Evolutionary conservation across 2,797 vertebrate genomes (phyloP).

Genomic region (Anabas testudineus): DNA sequence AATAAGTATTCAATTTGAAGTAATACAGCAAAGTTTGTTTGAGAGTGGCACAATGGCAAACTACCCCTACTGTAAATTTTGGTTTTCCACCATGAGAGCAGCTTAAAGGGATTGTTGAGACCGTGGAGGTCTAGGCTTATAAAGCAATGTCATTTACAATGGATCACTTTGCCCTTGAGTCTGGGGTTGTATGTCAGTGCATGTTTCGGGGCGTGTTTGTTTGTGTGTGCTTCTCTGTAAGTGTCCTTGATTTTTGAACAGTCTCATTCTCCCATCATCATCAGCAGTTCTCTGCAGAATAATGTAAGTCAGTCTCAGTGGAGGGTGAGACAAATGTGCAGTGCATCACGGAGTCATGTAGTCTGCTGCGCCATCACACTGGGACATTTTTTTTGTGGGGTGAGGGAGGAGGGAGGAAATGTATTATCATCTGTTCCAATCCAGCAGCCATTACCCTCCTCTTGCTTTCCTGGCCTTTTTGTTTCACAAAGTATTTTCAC

Average conservation of each 20-base stretch:
- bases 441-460: slow-evolving; percentile 49
- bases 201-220: slow-evolving; percentile 32
- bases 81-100: slow-evolving; percentile 38
- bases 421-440: slow-evolving; percentile 38
- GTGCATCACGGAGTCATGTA: slow-evolving; percentile 15
- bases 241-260: slow-evolving; percentile 50
- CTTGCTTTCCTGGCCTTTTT: slow-evolving; percentile 36
- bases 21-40: slow-evolving; percentile 16
- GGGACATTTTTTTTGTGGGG: not conserved
- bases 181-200: slow-evolving; percentile 21
- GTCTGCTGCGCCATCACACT: slow-evolving; percentile 21
- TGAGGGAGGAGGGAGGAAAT: not conserved
- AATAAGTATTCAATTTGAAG: not conserved
- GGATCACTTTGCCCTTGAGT: slow-evolving; percentile 58
- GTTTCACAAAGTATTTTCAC: slow-evolving; percentile 35
- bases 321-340: slow-evolving; percentile 41
- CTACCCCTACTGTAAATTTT: slow-evolving; percentile 27
- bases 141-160: slow-evolving; percentile 43
- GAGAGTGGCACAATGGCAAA: not conserved
- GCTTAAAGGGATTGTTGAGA: slow-evolving; percentile 57
- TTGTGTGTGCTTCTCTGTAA: slow-evolving; percentile 26
- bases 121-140: slow-evolving; percentile 42
- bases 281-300: slow-evolving; percentile 49
- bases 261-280: slow-evolving; percentile 40
- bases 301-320: slow-evolving; percentile 48